Percentiles rank a stretch among this genome's conserved stretches.
These are phyloP conservation scores for Amblyraja radiata DNA, from an alignment of 2,797 vertebrate genomes.

Conservation along the genomic window DNA sequence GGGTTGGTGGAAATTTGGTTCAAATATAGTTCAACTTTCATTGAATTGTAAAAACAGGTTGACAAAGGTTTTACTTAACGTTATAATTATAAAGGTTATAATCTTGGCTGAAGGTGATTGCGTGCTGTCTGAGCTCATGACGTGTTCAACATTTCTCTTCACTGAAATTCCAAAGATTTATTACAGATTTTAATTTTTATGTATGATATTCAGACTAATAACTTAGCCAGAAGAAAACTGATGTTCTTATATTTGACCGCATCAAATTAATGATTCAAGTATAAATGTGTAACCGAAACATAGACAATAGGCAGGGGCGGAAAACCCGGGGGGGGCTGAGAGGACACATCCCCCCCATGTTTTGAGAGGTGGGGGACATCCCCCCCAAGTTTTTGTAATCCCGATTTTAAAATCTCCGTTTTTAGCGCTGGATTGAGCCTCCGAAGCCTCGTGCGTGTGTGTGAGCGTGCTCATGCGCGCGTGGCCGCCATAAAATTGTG, in stretches of 20 bases:
- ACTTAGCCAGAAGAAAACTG: neutral
- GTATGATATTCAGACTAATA: neutral
- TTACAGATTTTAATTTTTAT: constrained; percentile 32
- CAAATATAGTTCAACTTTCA: neutral
- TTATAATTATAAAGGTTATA: neutral
- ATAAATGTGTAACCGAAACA: neutral
- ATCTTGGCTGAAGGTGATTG: neutral
- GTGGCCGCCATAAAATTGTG: no score
- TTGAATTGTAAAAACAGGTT: neutral
- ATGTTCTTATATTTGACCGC: neutral
- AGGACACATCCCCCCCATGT: no score
- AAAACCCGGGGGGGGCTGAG: no score
- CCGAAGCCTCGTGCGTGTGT: no score
- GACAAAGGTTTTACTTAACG: neutral
- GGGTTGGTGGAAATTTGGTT: no score
- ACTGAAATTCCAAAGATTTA: constrained; percentile 29
- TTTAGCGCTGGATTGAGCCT: no score
- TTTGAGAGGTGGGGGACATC: no score
- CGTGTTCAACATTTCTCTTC: neutral
- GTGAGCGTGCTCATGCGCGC: no score
- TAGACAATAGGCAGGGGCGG: no score
- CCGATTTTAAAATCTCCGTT: no score
- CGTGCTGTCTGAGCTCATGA: neutral
- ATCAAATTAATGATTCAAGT: constrained; percentile 20
- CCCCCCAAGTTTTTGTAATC: no score